These are phyloP conservation scores for Eupristina koningsbergeri DNA, from an alignment of 1,140 invertebrate species.

Conservation along the genomic window DNA sequence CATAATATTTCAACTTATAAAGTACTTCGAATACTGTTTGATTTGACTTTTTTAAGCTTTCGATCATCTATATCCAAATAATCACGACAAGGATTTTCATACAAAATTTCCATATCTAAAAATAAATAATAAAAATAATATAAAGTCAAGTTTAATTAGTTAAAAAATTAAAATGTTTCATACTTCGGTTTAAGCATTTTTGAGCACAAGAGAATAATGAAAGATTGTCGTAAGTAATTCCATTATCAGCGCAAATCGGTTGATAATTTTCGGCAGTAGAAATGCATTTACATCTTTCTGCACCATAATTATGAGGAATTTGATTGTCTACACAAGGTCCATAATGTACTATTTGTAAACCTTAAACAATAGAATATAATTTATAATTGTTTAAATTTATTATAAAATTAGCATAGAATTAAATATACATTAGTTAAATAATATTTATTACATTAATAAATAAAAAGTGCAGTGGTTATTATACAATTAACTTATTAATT, in stretches of 20 bases:
- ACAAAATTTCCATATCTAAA: constrained; percentile 11
- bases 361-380: background rate
- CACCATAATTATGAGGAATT: constrained; percentile 27
- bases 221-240: constrained; percentile 25
- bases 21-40: background rate
- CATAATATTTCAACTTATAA: background rate
- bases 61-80: constrained; percentile 13
- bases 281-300: background rate
- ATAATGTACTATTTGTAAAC: constrained; percentile 18
- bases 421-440: background rate
- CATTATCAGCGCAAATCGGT: constrained; percentile 25
- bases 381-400: background rate
- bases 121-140: constrained; percentile 9
- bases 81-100: constrained; percentile 12
- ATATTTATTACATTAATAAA: background rate
- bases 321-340: constrained; percentile 8
- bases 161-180: background rate
- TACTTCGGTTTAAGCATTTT: constrained; percentile 25
- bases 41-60: background rate
- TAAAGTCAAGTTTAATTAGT: too few relatives aligned
- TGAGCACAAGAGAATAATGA: constrained; percentile 22
- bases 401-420: background rate
- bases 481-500: too few relatives aligned
- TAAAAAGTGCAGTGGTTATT: too few relatives aligned
- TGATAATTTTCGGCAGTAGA: constrained; percentile 7